Base-by-base conservation (phyloP, 2,888 invertebrate species). In the Oscheius sp. region DNA sequence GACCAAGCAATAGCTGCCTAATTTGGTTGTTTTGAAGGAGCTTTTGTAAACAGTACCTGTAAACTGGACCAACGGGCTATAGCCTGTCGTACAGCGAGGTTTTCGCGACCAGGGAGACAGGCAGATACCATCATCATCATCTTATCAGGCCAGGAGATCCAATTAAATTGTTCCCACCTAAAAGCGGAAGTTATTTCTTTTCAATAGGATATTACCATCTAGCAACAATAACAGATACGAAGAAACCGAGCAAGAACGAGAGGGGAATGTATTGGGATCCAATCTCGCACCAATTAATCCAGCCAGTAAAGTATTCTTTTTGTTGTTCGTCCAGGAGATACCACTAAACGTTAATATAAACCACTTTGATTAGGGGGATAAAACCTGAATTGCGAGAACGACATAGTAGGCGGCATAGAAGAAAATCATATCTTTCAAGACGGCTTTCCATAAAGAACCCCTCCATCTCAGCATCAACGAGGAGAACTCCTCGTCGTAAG, bases 101-200 rank as follows among this genome's bases (percentile, higher is more conserved):
- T 84, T 52, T 86, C 84, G 17, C 65, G 71, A 45, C 80, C 80
- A 42, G 84, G 82, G 37, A 86, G 72, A 65, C 81, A 82, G 6
- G 83, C 81, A 6, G 83, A 74, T 5, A 84, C 79, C 76, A 82
- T 83, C 76, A 86, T 82, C 84, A 86, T 86, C 78, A 86, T 78
- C 68, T 86, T 86, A 69, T 86, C 86, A 8, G 86, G 86, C 86
- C 86, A 86, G n/a, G 82, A 82, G 66, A 86, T 86, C 78, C 83
- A 86, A 64, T 82, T 83, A 78, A 86, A 86, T 71, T 85, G 84
- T 70, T 86, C 86, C 86, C 84, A 83, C 82, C 82, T 80, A 31
- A 52, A 71, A 69, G 29, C 2, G 20, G 10, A 42, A n/a, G n/a
- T n/a, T 6, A 29, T 5, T n/a, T 17, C n/a, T 23, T 25, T 64